Conservation (phyloP, 1,140 invertebrate genomes). For the Atta colombica region DNA sequence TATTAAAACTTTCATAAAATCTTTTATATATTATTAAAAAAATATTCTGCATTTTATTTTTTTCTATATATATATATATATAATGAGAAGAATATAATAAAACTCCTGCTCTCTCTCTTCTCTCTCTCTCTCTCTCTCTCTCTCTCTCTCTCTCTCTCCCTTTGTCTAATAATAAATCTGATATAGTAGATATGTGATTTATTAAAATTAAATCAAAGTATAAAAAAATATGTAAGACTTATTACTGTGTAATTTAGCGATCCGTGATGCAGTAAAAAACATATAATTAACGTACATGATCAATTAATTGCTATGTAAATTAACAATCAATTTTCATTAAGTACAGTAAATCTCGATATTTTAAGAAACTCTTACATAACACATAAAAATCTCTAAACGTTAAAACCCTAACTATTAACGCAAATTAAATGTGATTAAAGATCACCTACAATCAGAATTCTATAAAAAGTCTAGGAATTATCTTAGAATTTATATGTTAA, state of each 20-base stretch:
- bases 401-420: background rate
- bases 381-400: background rate
- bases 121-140: no score
- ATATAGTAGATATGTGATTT: no score
- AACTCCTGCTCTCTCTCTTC: no score
- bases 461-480: background rate
- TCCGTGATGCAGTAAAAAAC: background rate
- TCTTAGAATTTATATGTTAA: background rate
- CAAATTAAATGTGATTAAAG: background rate
- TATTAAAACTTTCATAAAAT: background rate
- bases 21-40: background rate
- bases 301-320: background rate
- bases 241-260: background rate
- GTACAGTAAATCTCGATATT: background rate
- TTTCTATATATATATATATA: background rate
- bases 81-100: background rate
- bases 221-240: background rate
- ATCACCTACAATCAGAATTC: background rate
- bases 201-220: background rate
- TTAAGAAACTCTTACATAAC: background rate
- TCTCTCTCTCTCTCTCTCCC: no score
- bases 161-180: no score
- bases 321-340: background rate
- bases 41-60: background rate
- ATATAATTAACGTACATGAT: background rate